Base-by-base conservation (phyloP, 2,113 vertebrate species). In the Sardina pilchardus region DNA sequence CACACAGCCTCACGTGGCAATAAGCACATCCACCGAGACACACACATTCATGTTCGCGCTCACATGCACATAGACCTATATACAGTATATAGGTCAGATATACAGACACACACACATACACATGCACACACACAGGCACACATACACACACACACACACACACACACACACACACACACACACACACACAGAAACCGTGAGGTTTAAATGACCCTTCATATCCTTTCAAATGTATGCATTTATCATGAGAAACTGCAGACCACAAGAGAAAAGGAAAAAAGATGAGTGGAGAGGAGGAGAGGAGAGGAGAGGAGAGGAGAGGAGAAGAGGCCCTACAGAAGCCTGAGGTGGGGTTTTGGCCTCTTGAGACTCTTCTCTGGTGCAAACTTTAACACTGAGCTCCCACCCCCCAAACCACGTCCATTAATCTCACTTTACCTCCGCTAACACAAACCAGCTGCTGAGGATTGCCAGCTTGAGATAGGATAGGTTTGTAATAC, bases 371-470 rank as follows among this genome's bases (percentile, higher is more conserved):
- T 47, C 14, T 4, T 71, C 82, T 86, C 67, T 43, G 39, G 50
- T 84, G 82, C 71, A 81, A 82, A 67, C 81, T 87, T 43, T 84
- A 81, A 84, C 82, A 86, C 67, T 36, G 24, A 39, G 7, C 6
- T 6, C 5, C 53, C 1, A 24, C 82, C 50, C 3, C 12, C 19
- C 5, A 19, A 78, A 36, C 34, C 12, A 16, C n/a, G 3, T 45
- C 63, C 39, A 16, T 47, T 84, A 24, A 45, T 84, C 83, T 71
- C 39, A 45, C n/a, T 45, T 67, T 44, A 87, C 75, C 82, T 63
- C 78, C n/a, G 1, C 4, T 84, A 85, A 87, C 81, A 78, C 16
- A 44, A 75, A n/a, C 56, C 86, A 87, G 56, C 45, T 85, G 86
- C n/a, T 48, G 21, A 63, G 34, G 30, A 47, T 84, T 80, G 82